Evolutionary conservation across 1,140 invertebrate species (phyloP), one percentile per base, ranked within the genome.

Genomic region (Eumaeus atala): DNA sequence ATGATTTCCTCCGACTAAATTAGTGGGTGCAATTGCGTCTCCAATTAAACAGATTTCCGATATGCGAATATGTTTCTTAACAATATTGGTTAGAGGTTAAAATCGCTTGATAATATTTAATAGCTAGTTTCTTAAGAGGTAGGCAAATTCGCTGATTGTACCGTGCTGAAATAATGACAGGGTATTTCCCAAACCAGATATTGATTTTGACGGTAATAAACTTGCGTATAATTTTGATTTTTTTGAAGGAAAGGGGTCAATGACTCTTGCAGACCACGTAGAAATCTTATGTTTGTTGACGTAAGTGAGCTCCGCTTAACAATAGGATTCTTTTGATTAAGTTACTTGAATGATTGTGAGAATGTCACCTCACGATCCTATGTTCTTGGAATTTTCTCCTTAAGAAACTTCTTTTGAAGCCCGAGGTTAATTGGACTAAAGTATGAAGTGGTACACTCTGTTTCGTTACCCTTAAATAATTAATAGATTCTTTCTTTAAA

Each of bases 1-100:
- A 58, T 50, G 40, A 58, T 55, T 62, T 58, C 49, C 56, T 54
- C 53, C 44, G 38, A 35, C 21, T 14, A 53, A 61, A 56, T 53
- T 54, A 44, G 50, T 56, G 21, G 28, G 34, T 50, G 48, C 48
- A 50, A 35, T 50, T 50, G 21, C 48, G 40, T 44, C 40, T 44
- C 40, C 40, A 44, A 44, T 44, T 44, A 44, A 16, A 44, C 16
- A 9, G 17, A 16, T 14, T 44, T 44, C 3, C 9, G 14, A 16
- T 9, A 9, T 1, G 12, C 14, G 14, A 44, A 44, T 3, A 28
- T 28, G 21, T 28, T 28, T 6, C 21, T 44, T 44, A 14, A 14
- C 12, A 8, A 16, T 44, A 9, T 44, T 3, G 6, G 40, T 44
- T 28, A 14, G 16, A 17, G 40, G 2, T 44, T 14, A 44, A 9